Evolutionary conservation across 2,888 invertebrate genomes (phyloP).

Genomic region (Callyntrura sp.): DNA sequence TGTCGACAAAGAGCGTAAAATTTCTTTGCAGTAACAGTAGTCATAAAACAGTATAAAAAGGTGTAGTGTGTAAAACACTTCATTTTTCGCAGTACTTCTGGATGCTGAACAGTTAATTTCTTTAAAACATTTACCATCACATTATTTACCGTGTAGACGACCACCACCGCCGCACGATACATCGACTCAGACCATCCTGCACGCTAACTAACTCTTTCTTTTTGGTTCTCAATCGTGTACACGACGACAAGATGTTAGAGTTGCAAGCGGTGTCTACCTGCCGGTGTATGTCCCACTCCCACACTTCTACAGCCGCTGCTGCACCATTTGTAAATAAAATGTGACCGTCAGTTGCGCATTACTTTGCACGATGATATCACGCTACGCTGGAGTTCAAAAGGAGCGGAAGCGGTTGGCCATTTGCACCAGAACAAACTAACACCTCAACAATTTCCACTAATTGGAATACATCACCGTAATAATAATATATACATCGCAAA

Average conservation of each 20-base stretch:
- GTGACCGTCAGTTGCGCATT: constrained; percentile 34
- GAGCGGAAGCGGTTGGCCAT: constrained; percentile 81
- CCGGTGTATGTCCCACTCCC: neutral
- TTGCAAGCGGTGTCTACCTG: neutral
- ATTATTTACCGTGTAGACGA: neutral
- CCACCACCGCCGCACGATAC: neutral
- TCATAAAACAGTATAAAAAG: neutral
- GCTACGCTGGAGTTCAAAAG: constrained; percentile 71
- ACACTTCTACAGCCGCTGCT: neutral
- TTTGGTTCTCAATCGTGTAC: too few relatives aligned
- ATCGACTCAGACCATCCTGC: neutral
- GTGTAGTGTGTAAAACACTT: neutral
- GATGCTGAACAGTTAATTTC: neutral
- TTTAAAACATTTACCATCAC: neutral
- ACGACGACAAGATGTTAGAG: neutral
- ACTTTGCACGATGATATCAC: constrained; percentile 62
- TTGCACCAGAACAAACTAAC: constrained; percentile 76
- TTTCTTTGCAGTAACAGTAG: neutral
- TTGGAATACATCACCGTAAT: constrained; percentile 64
- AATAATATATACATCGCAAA: constrained; percentile 32
- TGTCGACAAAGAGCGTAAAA: neutral
- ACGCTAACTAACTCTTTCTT: neutral
- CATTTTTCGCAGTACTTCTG: neutral
- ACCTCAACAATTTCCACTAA: constrained; percentile 74
- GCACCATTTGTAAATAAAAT: constrained; percentile 16